A percentile compares a stretch with the other conserved stretches of the same genome.
Conservation (phyloP, 37 sponge, comb jelly and placozoan genomes). For the Halichondria panicea region DNA sequence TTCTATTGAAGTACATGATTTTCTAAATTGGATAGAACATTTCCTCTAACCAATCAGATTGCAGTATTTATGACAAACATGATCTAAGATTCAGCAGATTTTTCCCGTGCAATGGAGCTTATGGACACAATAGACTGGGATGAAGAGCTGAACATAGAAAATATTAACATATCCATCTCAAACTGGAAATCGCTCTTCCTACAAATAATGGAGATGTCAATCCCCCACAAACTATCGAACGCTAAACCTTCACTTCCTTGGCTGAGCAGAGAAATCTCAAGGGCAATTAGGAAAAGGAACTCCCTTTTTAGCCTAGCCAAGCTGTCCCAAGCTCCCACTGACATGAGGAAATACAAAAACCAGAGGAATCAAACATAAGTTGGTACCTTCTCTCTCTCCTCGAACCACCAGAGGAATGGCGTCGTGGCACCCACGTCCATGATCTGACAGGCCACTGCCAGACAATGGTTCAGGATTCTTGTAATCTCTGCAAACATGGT, state of each 20-base stretch:
- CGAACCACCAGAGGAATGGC: constrained; percentile 97
- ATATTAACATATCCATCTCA: background rate
- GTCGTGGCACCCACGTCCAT: constrained; percentile 97
- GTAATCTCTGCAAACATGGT: constrained; percentile 98
- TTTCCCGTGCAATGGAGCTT: background rate
- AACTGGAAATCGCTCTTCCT: background rate
- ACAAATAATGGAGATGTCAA: background rate
- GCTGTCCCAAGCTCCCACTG: background rate
- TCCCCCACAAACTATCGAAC: background rate
- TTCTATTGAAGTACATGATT: too few species aligned
- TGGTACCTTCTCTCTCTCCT: constrained; percentile 99
- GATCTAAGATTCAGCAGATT: too few species aligned
- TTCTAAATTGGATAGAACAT: too few species aligned
- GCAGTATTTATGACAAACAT: too few species aligned
- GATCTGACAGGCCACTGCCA: constrained; percentile 90
- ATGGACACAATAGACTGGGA: background rate
- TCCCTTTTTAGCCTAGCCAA: background rate
- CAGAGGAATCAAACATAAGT: background rate
- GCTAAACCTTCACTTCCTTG: background rate
- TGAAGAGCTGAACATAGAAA: background rate
- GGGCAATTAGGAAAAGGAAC: background rate
- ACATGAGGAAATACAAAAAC: background rate
- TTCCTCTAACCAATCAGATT: too few species aligned
- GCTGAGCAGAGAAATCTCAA: background rate
- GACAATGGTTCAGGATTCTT: constrained; percentile 91